Percentiles rank a stretch among this genome's conserved stretches.
Evolutionary conservation across 2,113 vertebrate species (phyloP).

Genomic region (Cyprinodon tularosa): DNA sequence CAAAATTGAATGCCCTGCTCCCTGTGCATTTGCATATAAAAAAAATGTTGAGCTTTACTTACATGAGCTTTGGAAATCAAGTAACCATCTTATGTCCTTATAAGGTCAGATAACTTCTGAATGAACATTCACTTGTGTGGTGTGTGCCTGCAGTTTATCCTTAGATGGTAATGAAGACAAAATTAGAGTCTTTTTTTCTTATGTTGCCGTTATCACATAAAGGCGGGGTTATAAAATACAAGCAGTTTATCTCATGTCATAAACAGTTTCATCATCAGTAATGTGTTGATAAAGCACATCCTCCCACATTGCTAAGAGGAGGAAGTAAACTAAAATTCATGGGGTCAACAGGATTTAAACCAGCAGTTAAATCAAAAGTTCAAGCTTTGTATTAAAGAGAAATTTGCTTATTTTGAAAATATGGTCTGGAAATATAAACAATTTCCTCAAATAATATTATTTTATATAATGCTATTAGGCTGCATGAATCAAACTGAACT

Average conservation of each 20-base stretch:
- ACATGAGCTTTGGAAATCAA: not conserved
- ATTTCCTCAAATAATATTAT: no score
- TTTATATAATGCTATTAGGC: no score
- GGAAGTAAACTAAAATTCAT: not conserved
- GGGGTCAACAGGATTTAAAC: not conserved
- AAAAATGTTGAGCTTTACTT: no score
- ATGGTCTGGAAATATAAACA: no score
- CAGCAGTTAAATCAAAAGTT: not conserved
- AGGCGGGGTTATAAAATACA: slow-evolving; percentile 10
- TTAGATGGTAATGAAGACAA: not conserved
- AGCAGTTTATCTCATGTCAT: not conserved
- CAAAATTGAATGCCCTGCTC: no score
- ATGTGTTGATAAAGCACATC: not conserved
- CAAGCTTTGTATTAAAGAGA: not conserved
- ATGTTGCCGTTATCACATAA: not conserved
- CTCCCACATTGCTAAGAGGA: not conserved
- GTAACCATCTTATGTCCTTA: not conserved
- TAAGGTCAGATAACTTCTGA: not conserved
- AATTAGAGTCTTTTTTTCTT: not conserved
- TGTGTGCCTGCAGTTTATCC: not conserved
- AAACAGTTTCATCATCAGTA: not conserved
- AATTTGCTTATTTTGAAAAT: not conserved
- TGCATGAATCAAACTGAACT: not conserved
- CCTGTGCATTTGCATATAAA: no score
- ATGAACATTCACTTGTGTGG: not conserved